A percentile compares a stretch with the other conserved stretches of the same genome.
phyloP scores from a whole-genome alignment of 2,113 vertebrate species.

The Raja brachyura region DNA sequence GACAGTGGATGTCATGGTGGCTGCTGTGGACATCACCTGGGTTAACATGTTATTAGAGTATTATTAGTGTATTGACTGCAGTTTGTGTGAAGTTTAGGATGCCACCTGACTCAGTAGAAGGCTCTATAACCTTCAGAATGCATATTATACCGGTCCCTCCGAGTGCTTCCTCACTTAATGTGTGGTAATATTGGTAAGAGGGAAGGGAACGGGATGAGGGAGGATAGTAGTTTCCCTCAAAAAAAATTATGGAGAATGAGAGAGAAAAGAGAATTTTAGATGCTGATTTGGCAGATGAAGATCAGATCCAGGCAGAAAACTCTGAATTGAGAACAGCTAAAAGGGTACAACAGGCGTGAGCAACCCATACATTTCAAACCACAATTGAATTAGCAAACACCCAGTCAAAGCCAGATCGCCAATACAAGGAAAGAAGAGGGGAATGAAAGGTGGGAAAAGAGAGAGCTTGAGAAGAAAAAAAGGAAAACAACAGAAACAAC shows the following conservation, averaged over 20 bases:
- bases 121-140: neutral
- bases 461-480: neutral
- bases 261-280: neutral
- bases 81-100: too few species aligned
- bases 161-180: neutral
- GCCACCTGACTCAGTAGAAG: too few species aligned
- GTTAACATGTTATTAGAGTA: too few species aligned
- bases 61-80: too few species aligned
- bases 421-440: neutral
- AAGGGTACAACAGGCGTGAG: neutral
- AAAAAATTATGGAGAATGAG: too few species aligned
- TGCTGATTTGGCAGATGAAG: neutral
- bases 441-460: neutral
- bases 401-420: neutral
- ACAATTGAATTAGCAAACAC: neutral
- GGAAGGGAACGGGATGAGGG: too few species aligned
- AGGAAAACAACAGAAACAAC: neutral
- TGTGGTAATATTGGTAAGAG: neutral
- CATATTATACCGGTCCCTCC: neutral
- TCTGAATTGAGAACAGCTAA: neutral
- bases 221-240: too few species aligned
- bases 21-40: too few species aligned
- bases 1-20: too few species aligned
- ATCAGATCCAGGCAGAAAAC: neutral
- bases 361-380: too few species aligned